Base-by-base conservation (phyloP, 2,113 vertebrate species). In the Psittacara wagleri region DNA sequence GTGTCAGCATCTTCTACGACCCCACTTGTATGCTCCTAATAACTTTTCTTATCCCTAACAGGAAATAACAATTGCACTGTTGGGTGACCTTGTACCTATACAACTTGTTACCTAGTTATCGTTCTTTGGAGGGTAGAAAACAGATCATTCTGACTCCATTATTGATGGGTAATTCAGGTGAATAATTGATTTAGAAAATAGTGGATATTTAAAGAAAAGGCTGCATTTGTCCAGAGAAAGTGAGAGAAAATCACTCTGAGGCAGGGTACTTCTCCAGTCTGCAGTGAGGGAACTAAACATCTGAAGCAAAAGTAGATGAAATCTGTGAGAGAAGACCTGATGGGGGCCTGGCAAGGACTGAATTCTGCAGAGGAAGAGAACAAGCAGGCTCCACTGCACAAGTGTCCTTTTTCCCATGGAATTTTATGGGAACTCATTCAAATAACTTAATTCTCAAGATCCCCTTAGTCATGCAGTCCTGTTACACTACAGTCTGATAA, bases 361-460 rank as follows among this genome's bases (percentile, higher is more conserved):
- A 70, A 41, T 44, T 83, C 22, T 52, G n/a, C 11, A 35, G 76
- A 37, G 54, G 33, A 86, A 54, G 41, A 63, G 74, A 91, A 51
- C 22, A 57, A 77, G 49, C 43, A 57, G 13, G 24, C 17, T 74
- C 57, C 64, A 86, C 86, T 93, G 80, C 48, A 66, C 44, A 48
- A 88, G 33, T 76, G 55, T 88, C 52, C 39, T 48, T 86, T 88
- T 54, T 70, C 29, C 31, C 48, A 27, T 64, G 76, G 85, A 88
- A 78, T 81, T 92, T 90, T 96, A 84, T 86, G 52, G 61, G 41
- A 86, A 48, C 29, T 23, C 13, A 64, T 88, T 92, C 83, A 91
- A 94, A 78, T 86, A 93, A 81, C 68, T 85, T 37, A 81, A 94
- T 70, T 86, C 86, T 91, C 90, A 73, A 82, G 67, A 79, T 95